These are phyloP conservation scores for Apodemia hepburni DNA, from an alignment of 2,888 invertebrate species.

Conservation along the genomic window DNA sequence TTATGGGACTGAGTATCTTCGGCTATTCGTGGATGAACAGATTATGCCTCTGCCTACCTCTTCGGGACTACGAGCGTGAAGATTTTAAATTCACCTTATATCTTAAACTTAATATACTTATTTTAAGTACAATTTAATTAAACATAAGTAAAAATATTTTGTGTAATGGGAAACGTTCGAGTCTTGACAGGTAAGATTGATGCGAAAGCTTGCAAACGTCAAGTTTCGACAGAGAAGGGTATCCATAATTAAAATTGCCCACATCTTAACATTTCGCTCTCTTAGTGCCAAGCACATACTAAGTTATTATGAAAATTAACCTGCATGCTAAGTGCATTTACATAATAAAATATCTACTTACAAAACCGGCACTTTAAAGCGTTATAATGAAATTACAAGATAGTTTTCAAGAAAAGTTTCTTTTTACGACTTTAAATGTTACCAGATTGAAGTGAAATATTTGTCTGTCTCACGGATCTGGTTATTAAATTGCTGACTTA, in stretches of 20 bases:
- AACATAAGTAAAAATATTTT: neutral
- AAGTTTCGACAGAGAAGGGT: constrained; percentile 12
- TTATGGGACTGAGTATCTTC: no score
- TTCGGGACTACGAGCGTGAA: no score
- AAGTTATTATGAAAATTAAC: neutral
- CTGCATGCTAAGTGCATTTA: constrained; percentile 1
- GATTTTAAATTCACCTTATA: no score
- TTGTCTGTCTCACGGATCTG: no score
- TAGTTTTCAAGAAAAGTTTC: no score
- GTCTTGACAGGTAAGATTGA: constrained; percentile 4
- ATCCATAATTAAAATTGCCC: constrained; percentile 4
- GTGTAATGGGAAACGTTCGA: constrained; percentile 8
- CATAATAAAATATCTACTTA: neutral
- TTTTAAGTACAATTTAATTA: neutral
- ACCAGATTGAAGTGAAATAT: no score
- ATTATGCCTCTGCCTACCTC: no score
- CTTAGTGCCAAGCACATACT: constrained; percentile 2
- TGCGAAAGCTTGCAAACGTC: neutral
- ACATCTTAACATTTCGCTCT: constrained; percentile 9
- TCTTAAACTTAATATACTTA: no score
- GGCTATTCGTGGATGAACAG: no score
- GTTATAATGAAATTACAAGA: no score
- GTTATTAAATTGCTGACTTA: no score
- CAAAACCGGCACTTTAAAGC: neutral
- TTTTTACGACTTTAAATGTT: no score